Conservation (phyloP, 1,140 invertebrate genomes). For the Neodiprion virginianus region DNA sequence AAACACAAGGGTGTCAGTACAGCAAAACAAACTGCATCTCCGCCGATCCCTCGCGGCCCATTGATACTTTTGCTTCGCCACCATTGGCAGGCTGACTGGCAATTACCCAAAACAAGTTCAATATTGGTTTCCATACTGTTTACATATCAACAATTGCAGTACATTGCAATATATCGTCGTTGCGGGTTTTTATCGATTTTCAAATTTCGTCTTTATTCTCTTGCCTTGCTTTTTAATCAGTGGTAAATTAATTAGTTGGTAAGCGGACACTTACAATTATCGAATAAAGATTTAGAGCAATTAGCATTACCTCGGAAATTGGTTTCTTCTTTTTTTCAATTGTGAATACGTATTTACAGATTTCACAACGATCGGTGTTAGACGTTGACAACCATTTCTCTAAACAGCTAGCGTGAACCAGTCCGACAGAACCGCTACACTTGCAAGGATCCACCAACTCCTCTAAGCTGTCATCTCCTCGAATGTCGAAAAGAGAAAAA, state of each 20-base stretch:
- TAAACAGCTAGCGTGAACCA: slow-evolving; percentile 65
- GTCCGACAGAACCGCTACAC: slow-evolving; percentile 64
- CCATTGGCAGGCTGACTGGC: slow-evolving; percentile 52
- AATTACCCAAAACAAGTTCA: slow-evolving; percentile 16
- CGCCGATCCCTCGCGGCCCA: slow-evolving; percentile 55
- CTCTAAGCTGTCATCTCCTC: slow-evolving; percentile 55
- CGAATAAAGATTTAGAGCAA: no score
- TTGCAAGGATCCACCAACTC: slow-evolving; percentile 66
- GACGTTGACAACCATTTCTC: slow-evolving; percentile 68
- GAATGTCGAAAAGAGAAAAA: slow-evolving; percentile 14
- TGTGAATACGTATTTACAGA: slow-evolving; percentile 64
- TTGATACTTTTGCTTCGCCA: slow-evolving; percentile 47
- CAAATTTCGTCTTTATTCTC: no score
- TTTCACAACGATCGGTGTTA: slow-evolving; percentile 65
- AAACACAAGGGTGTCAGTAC: slow-evolving; percentile 64
- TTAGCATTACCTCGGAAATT: slow-evolving; percentile 38
- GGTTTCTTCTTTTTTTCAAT: slow-evolving; percentile 47
- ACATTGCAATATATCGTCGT: slow-evolving; percentile 8
- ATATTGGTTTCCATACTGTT: neutral
- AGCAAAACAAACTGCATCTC: slow-evolving; percentile 61
- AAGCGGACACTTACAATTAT: no score
- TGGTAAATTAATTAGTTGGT: neutral
- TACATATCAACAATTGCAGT: slow-evolving; percentile 14
- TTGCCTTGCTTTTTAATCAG: neutral
- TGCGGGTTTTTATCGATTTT: neutral